Conservation (phyloP, 2,888 invertebrate genomes). For the Dysmachus trigonus region DNA sequence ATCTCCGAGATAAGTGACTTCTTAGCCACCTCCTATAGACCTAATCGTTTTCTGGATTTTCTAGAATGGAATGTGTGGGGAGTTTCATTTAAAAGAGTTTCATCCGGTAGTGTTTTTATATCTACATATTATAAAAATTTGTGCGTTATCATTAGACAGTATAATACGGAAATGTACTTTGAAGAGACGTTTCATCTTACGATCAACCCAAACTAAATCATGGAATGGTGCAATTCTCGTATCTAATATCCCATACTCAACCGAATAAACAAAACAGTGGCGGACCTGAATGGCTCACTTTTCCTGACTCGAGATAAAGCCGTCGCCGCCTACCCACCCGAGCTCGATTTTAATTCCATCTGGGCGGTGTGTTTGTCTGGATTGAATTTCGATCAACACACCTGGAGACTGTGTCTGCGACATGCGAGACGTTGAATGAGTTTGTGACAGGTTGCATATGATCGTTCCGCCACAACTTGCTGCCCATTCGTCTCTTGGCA, state of each 20-base stretch:
- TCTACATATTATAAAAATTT: background rate
- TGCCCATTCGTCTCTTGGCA: background rate
- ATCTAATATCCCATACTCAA: background rate
- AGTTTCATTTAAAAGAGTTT: background rate
- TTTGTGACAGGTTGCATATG: conserved; percentile 7
- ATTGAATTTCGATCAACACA: conserved; percentile 19
- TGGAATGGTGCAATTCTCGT: background rate
- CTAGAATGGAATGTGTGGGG: background rate
- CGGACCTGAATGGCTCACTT: background rate
- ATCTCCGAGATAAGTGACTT: background rate
- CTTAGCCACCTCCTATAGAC: background rate
- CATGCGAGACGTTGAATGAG: background rate
- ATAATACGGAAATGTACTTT: background rate
- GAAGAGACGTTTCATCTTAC: background rate
- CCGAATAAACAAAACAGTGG: background rate
- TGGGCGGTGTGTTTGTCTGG: background rate
- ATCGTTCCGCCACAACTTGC: background rate
- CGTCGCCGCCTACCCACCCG: background rate
- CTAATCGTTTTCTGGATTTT: background rate
- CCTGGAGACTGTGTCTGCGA: conserved; percentile 6
- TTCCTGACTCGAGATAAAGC: background rate
- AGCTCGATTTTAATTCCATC: conserved; percentile 19
- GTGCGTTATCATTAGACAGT: background rate
- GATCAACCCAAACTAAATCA: background rate
- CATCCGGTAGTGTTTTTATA: background rate